Percentiles rank a stretch among this genome's conserved stretches.
These are phyloP conservation scores for Apodemia zela DNA, from an alignment of 2,888 invertebrate species.

Conservation along the genomic window DNA sequence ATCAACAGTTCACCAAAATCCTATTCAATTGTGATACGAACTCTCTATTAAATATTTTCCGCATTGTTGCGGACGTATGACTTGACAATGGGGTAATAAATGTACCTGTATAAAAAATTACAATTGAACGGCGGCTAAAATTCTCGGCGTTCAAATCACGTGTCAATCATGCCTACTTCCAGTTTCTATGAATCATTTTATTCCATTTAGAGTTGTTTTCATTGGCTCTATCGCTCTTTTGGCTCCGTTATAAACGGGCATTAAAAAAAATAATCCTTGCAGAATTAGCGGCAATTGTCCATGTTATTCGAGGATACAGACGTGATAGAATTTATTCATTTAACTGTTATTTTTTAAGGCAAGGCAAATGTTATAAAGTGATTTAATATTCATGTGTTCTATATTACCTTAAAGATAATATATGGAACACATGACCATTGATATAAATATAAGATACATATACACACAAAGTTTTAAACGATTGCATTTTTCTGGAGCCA, in stretches of 20 bases:
- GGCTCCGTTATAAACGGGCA: not conserved
- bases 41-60: conserved; percentile 69
- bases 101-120: conserved; percentile 54
- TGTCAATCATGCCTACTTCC: conserved; percentile 71
- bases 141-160: conserved; percentile 63
- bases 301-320: not conserved
- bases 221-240: conserved; percentile 23
- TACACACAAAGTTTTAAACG: no score
- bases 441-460: no score
- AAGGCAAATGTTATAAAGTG: no score
- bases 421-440: no score
- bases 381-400: no score
- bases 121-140: conserved; percentile 57
- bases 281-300: not conserved
- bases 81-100: conserved; percentile 66
- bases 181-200: conserved; percentile 37
- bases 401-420: no score
- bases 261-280: conserved; percentile 17
- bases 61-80: conserved; percentile 61
- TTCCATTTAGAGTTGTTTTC: conserved; percentile 32
- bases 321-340: not conserved
- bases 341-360: no score
- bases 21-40: conserved; percentile 41
- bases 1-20: conserved; percentile 44
- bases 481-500: no score